phyloP scores from a whole-genome alignment of 2,888 invertebrate genomes.

The Panopea generosa region DNA sequence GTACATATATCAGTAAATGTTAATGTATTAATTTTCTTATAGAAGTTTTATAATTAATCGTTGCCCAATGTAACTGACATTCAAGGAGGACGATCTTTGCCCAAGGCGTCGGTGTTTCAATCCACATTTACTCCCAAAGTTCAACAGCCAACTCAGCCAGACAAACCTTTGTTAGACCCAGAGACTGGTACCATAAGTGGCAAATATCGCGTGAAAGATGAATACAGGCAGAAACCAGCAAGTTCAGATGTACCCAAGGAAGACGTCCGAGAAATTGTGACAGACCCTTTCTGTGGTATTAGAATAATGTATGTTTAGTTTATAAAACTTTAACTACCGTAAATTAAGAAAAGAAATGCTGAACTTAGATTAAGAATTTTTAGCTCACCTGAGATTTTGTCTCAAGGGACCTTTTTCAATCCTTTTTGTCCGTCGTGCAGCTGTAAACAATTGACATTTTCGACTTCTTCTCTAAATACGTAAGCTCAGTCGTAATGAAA shows the following conservation, averaged over 20 bases:
- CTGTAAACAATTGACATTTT: too few relatives aligned
- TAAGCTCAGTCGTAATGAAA: too few relatives aligned
- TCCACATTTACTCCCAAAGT: neutral
- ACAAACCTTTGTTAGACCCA: constrained; percentile 42
- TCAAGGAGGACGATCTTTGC: constrained; percentile 5
- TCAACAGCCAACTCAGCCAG: neutral
- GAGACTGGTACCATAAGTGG: constrained; percentile 61
- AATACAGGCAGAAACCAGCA: constrained; percentile 41
- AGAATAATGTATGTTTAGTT: constrained; percentile 74
- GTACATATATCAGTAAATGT: too few relatives aligned
- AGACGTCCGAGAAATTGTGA: constrained; percentile 50
- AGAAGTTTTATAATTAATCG: too few relatives aligned
- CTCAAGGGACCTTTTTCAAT: too few relatives aligned
- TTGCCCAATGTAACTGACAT: too few relatives aligned
- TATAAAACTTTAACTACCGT: too few relatives aligned
- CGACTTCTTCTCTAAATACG: too few relatives aligned
- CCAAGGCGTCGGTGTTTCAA: neutral
- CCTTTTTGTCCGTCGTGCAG: too few relatives aligned
- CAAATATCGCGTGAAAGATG: constrained; percentile 50
- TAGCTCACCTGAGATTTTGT: too few relatives aligned
- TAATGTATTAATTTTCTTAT: too few relatives aligned
- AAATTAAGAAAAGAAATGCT: neutral
- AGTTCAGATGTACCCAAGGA: constrained; percentile 3
- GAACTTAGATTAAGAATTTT: neutral
- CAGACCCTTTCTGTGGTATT: constrained; percentile 75